phyloP scores from a whole-genome alignment of 2,113 vertebrate genomes.

The Delphinus delphis region DNA sequence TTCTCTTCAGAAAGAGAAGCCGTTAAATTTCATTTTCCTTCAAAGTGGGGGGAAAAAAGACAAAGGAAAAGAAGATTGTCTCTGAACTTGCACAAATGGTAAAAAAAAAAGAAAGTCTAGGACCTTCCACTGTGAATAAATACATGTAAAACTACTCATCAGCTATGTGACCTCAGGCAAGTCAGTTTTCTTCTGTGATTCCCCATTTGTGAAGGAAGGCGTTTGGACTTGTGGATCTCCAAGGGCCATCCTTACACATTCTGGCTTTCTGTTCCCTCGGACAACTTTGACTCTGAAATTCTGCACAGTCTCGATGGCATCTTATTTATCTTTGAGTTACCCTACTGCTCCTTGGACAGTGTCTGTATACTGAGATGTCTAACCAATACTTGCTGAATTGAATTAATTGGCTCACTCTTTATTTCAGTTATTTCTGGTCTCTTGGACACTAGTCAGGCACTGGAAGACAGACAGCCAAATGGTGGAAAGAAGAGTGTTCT shows the following conservation, averaged over 20 bases:
- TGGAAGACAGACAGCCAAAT: not conserved
- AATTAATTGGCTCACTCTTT: not conserved
- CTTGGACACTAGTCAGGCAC: not conserved
- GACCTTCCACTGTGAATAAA: not conserved
- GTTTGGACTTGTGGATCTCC: not conserved
- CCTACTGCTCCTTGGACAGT: not conserved
- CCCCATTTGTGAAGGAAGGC: not conserved
- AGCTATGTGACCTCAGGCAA: not conserved
- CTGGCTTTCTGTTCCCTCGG: not conserved
- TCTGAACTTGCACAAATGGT: not conserved
- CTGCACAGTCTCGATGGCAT: no score
- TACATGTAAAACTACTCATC: not conserved
- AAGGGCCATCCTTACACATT: not conserved
- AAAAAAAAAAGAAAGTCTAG: not conserved
- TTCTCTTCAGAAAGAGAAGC: slow-evolving; percentile 38
- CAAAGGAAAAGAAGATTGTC: not conserved
- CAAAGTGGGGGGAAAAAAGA: not conserved
- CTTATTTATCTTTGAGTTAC: not conserved
- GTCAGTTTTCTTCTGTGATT: not conserved
- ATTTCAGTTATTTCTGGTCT: not conserved
- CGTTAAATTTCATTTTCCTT: slow-evolving; percentile 3
- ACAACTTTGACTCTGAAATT: not conserved
- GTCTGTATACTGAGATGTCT: not conserved
- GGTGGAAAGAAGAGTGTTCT: not conserved
- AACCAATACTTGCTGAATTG: not conserved